phyloP scores from a whole-genome alignment of 2,888 invertebrate species.

The Harmothoe impar region DNA sequence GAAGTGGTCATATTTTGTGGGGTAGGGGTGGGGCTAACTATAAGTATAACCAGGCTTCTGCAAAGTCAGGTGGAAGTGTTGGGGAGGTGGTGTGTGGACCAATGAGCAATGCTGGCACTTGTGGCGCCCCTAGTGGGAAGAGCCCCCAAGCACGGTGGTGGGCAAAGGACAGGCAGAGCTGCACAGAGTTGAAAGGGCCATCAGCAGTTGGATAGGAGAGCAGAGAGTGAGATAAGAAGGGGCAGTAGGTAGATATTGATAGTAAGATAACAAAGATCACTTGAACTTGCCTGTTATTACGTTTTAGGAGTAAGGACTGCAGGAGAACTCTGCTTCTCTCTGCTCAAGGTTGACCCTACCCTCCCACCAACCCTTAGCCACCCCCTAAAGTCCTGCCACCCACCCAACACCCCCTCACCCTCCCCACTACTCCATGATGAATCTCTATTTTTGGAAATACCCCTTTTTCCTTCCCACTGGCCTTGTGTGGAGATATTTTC shows the following conservation, averaged over 20 bases:
- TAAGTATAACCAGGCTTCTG: neutral
- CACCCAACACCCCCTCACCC: neutral
- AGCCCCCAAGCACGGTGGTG: neutral
- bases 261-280: constrained; percentile 25
- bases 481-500: neutral
- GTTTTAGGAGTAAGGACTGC: constrained; percentile 21
- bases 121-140: neutral
- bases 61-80: neutral
- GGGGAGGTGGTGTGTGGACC: constrained; percentile 47
- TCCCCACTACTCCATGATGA: neutral
- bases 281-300: constrained; percentile 46
- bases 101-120: neutral
- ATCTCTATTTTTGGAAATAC: constrained; percentile 32
- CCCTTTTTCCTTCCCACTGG: neutral
- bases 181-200: constrained; percentile 39
- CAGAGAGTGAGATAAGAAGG: constrained; percentile 7
- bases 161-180: constrained; percentile 14
- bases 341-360: neutral
- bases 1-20: constrained; percentile 2
- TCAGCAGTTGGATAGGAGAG: neutral
- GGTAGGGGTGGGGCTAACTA: neutral
- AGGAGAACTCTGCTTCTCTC: neutral
- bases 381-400: neutral
- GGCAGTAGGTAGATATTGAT: neutral
- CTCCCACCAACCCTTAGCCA: neutral